These are phyloP conservation scores for Ophion slaviceki DNA, from an alignment of 2,888 invertebrate genomes.

Conservation along the genomic window DNA sequence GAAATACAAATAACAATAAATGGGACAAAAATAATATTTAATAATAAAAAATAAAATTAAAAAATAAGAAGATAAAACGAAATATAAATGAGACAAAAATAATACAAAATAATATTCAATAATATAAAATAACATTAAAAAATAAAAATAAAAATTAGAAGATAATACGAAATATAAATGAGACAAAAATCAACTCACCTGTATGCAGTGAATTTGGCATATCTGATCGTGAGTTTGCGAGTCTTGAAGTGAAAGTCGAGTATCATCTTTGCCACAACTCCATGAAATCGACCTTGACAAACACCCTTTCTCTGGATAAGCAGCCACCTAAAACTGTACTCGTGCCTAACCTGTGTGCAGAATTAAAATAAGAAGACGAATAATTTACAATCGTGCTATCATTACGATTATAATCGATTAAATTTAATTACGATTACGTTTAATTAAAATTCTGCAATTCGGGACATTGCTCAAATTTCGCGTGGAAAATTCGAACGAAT, in stretches of 20 bases:
- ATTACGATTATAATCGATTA: too few relatives aligned
- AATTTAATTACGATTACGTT: too few relatives aligned
- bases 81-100: too few relatives aligned
- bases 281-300: constrained; percentile 64
- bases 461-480: too few relatives aligned
- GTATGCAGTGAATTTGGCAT: constrained; percentile 65
- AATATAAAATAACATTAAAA: too few relatives aligned
- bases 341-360: constrained; percentile 69
- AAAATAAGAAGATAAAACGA: background rate
- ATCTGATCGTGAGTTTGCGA: constrained; percentile 60
- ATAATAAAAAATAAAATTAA: background rate
- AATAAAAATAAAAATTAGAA: background rate
- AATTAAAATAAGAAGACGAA: background rate
- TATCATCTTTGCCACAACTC: constrained; percentile 60
- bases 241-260: constrained; percentile 61
- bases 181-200: constrained; percentile 68
- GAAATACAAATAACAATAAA: too few relatives aligned
- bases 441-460: too few relatives aligned
- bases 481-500: too few relatives aligned
- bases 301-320: constrained; percentile 68
- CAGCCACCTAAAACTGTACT: constrained; percentile 68
- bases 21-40: too few relatives aligned
- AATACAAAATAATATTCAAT: too few relatives aligned
- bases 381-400: background rate
- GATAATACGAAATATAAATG: background rate